A percentile compares a stretch with the other conserved stretches of the same genome.
These are phyloP conservation scores for Stegodyphus mimosarum DNA, from an alignment of 1,140 invertebrate species.

Conservation along the genomic window DNA sequence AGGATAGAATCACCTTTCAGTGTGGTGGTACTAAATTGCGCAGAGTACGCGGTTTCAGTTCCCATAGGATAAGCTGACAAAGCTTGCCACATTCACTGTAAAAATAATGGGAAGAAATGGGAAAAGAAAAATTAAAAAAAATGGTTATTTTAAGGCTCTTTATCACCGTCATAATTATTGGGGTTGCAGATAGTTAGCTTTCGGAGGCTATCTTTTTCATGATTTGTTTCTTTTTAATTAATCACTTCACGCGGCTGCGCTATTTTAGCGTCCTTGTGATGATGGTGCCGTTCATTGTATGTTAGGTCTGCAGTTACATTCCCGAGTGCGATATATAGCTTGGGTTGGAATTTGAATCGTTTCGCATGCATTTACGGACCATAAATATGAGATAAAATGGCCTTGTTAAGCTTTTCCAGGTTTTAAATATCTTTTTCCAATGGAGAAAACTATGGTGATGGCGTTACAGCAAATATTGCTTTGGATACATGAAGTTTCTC, in stretches of 20 bases:
- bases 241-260: constrained; percentile 23
- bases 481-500: too few species aligned
- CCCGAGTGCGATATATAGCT: too few species aligned
- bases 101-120: constrained; percentile 31
- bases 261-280: constrained; percentile 40
- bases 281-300: neutral
- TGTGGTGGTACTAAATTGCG: constrained; percentile 26
- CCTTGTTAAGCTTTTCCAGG: too few species aligned
- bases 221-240: constrained; percentile 58
- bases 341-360: too few species aligned
- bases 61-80: constrained; percentile 4
- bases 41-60: constrained; percentile 12
- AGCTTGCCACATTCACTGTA: neutral
- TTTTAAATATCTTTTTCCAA: too few species aligned
- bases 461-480: too few species aligned
- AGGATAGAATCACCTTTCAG: constrained; percentile 5
- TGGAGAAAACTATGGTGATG: too few species aligned
- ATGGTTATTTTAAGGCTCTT: constrained; percentile 50
- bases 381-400: too few species aligned
- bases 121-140: constrained; percentile 24
- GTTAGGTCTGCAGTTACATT: too few species aligned
- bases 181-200: constrained; percentile 54
- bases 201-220: constrained; percentile 48
- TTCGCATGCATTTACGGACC: too few species aligned
- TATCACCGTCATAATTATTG: constrained; percentile 56